phyloP scores from a whole-genome alignment of 2,113 vertebrate genomes.

The Xiphorhynchus elegans region DNA sequence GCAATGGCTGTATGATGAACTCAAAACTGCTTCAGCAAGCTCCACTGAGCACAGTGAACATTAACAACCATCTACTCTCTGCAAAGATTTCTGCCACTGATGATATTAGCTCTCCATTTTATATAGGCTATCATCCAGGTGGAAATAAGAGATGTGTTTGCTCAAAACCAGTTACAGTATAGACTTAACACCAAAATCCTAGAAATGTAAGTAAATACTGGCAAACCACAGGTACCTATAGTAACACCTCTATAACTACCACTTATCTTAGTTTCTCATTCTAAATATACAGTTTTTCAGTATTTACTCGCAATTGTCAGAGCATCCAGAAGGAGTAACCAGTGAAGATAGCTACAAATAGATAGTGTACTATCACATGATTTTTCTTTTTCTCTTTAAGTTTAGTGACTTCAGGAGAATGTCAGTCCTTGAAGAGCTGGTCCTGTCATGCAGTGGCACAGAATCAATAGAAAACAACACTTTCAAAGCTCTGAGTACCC shows the following conservation, averaged over 20 bases:
- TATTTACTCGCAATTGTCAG: not conserved
- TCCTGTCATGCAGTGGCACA: constrained; percentile 78
- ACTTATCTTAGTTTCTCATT: not conserved
- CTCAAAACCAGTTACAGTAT: not conserved
- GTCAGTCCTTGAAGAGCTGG: constrained; percentile 78
- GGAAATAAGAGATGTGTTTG: not conserved
- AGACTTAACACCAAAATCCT: not conserved
- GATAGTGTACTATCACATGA: not conserved
- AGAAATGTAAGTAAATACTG: not conserved
- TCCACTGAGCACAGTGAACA: not conserved
- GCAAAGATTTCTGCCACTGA: not conserved
- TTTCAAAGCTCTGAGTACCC: constrained; percentile 73
- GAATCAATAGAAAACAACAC: constrained; percentile 77
- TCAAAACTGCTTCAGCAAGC: not conserved
- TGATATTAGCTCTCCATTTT: not conserved
- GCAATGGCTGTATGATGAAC: not conserved
- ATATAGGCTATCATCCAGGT: not conserved
- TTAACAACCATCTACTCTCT: not conserved
- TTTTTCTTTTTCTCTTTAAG: constrained; percentile 60
- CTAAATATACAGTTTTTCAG: not conserved
- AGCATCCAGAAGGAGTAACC: not conserved
- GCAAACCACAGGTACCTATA: not conserved
- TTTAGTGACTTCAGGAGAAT: constrained; percentile 71
- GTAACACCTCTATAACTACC: not conserved
- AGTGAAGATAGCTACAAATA: not conserved